These are phyloP conservation scores for Copsychus sechellarum DNA, from an alignment of 2,113 vertebrate genomes.

Conservation along the genomic window DNA sequence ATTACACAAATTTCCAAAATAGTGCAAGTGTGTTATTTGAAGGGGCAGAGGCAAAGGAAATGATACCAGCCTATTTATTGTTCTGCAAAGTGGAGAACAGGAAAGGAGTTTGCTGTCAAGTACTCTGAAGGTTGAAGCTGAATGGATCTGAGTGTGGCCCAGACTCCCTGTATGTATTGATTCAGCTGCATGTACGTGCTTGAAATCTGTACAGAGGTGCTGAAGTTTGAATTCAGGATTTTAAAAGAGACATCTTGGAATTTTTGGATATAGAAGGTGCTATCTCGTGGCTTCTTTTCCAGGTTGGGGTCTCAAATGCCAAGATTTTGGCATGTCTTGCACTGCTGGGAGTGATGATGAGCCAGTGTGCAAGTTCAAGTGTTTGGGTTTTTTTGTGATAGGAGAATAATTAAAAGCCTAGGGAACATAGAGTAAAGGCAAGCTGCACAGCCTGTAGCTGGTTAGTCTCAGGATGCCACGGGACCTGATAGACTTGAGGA, in stretches of 20 bases:
- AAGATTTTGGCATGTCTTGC: not conserved
- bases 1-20: not conserved
- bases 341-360: not conserved
- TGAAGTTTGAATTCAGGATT: not conserved
- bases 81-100: not conserved
- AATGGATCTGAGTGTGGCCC: not conserved
- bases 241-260: not conserved
- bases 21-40: not conserved
- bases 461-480: not conserved
- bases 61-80: not conserved
- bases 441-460: not conserved
- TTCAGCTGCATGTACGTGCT: not conserved
- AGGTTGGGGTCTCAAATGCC: not conserved
- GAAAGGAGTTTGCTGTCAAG: not conserved
- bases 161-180: not conserved
- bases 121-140: not conserved
- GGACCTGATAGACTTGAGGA: not conserved
- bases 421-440: not conserved
- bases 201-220: not conserved
- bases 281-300: not conserved
- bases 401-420: not conserved
- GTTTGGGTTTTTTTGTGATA: not conserved
- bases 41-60: conserved; percentile 10
- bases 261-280: not conserved
- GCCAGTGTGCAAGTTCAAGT: not conserved